These are phyloP conservation scores for Betta splendens DNA, from an alignment of 2,797 vertebrate genomes.

Conservation along the genomic window DNA sequence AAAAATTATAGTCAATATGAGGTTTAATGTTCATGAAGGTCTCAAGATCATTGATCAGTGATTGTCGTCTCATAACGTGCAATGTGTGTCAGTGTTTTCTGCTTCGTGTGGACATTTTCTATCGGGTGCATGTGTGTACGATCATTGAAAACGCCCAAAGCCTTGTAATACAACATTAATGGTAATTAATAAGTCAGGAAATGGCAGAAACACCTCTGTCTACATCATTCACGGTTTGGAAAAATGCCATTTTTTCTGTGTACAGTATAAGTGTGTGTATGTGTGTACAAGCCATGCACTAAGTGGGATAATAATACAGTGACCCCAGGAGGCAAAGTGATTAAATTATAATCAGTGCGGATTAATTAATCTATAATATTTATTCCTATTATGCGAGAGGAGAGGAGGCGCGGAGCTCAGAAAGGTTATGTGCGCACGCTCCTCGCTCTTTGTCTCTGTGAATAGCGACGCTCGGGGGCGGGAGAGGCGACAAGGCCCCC, in stretches of 20 bases:
- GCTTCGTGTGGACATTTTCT: constrained; percentile 1
- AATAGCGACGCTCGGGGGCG: constrained; percentile 85
- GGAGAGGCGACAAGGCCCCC: constrained; percentile 89
- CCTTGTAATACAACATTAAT: constrained; percentile 70
- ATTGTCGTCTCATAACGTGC: no score
- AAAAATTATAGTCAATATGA: no score
- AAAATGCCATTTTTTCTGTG: constrained; percentile 54
- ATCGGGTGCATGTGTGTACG: constrained; percentile 9
- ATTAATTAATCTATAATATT: constrained; percentile 99
- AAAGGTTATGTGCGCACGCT: constrained; percentile 92
- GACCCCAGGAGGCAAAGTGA: constrained; percentile 90
- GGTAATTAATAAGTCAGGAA: constrained; percentile 79
- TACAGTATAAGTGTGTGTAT: constrained; percentile 44
- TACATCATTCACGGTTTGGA: constrained; percentile 59
- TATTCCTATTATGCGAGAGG: constrained; percentile 92
- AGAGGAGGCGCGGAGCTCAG: constrained; percentile 83
- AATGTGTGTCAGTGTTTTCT: no score
- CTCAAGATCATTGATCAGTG: no score
- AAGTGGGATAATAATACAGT: constrained; percentile 81
- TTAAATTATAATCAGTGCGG: constrained; percentile 99
- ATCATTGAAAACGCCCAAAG: constrained; percentile 52
- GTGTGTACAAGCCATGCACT: constrained; percentile 65
- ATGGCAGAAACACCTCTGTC: constrained; percentile 60
- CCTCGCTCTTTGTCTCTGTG: constrained; percentile 92
- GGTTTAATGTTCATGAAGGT: no score